Evolutionary conservation across 2,888 invertebrate genomes (phyloP).

Genomic region (Chymomyza amoena): DNA sequence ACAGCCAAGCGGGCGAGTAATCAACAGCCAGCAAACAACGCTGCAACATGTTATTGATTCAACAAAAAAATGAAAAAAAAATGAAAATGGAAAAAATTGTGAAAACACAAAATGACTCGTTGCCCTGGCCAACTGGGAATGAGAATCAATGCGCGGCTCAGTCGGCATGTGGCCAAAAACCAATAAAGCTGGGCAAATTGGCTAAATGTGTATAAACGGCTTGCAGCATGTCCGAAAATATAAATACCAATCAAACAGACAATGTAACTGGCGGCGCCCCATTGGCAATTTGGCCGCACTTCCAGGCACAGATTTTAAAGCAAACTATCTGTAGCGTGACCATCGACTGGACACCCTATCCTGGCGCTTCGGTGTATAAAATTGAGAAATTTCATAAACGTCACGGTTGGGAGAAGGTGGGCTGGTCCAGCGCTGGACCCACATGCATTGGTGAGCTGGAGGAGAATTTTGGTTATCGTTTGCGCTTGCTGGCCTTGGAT

Average conservation of each 20-base stretch:
- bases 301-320: conserved; percentile 62
- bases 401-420: conserved; percentile 72
- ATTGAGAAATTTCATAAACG: conserved; percentile 71
- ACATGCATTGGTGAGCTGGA: conserved; percentile 67
- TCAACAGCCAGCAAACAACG: conserved; percentile 6
- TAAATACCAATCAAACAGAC: conserved; percentile 49
- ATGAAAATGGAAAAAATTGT: conserved; percentile 10
- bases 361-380: conserved; percentile 71
- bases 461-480: conserved; percentile 75
- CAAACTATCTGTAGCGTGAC: conserved; percentile 70
- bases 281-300: conserved; percentile 42
- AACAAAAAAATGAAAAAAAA: conserved; percentile 38
- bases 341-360: conserved; percentile 69
- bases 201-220: conserved; percentile 57
- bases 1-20: conserved; percentile 28
- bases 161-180: conserved; percentile 60
- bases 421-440: conserved; percentile 68
- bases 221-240: conserved; percentile 49
- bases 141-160: conserved; percentile 55
- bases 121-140: conserved; percentile 17
- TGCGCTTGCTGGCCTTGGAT: conserved; percentile 73
- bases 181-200: conserved; percentile 62
- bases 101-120: neutral
- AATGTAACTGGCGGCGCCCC: conserved; percentile 25
- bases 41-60: conserved; percentile 63